Percentiles rank a stretch among this genome's conserved stretches.
Conservation (phyloP, 1,140 invertebrate genomes). For the Centruroides sculpturatus region DNA sequence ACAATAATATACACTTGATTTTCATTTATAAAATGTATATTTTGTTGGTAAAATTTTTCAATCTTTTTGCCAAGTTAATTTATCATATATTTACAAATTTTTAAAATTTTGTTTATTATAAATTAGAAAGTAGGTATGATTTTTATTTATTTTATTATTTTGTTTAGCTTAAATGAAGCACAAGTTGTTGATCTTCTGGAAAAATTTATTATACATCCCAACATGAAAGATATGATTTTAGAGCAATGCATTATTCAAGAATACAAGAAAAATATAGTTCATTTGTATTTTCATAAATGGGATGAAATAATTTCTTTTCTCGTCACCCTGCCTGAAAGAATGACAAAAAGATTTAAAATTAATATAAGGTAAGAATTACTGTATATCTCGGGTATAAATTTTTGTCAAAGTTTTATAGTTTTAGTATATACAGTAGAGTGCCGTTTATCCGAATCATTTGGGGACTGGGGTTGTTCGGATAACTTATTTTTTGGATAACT, state of each 20-base stretch:
- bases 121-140: background rate
- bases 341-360: slow-evolving; percentile 3
- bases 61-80: too few species aligned
- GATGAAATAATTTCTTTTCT: slow-evolving; percentile 1
- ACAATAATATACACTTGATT: too few species aligned
- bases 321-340: slow-evolving; percentile 1
- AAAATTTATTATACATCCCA: background rate
- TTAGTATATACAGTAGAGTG: background rate
- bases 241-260: background rate
- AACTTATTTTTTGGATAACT: too few species aligned
- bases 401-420: background rate
- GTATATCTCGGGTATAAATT: too few species aligned
- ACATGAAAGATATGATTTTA: background rate
- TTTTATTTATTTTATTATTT: background rate
- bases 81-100: too few species aligned
- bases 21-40: too few species aligned
- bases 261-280: background rate
- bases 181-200: background rate
- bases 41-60: too few species aligned
- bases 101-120: background rate
- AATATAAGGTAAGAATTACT: slow-evolving; percentile 3
- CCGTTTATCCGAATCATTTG: too few species aligned
- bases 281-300: background rate
- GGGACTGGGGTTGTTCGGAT: too few species aligned
- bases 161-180: slow-evolving; percentile 1